Conservation (phyloP, 2,888 invertebrate genomes). For the Drosophila aldrichi region DNA sequence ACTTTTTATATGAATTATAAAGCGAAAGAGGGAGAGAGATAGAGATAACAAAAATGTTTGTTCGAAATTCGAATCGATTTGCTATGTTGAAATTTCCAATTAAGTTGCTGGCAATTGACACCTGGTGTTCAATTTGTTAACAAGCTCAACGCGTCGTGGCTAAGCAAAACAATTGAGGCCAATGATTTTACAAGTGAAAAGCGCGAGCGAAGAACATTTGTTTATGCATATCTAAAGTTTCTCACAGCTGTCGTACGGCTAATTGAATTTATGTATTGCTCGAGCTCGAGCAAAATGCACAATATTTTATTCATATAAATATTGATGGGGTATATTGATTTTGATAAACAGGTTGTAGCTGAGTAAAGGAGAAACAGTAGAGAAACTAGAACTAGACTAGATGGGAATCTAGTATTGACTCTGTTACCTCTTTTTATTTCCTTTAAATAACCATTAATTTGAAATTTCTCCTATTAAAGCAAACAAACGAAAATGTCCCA, state of each 20-base stretch:
- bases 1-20: neutral
- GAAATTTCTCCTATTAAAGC: neutral
- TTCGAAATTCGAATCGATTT: neutral
- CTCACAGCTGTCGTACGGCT: constrained; percentile 23
- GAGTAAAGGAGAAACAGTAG: too few species aligned
- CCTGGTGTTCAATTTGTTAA: constrained; percentile 56
- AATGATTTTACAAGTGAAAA: constrained; percentile 15
- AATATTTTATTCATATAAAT: neutral
- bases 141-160: constrained; percentile 12
- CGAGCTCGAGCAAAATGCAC: neutral
- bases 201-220: neutral
- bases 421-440: too few species aligned
- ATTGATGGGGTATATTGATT: too few species aligned
- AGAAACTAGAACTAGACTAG: neutral
- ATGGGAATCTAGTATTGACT: neutral
- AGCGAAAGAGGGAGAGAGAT: too few species aligned
- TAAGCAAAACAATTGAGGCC: constrained; percentile 6
- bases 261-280: constrained; percentile 33
- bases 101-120: constrained; percentile 54
- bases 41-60: neutral
- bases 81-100: constrained; percentile 36
- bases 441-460: too few species aligned
- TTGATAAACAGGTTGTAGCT: too few species aligned
- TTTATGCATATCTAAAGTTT: constrained; percentile 13
- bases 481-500: neutral